Base-by-base conservation (phyloP, 1,140 invertebrate genomes). In the Carcinoscorpius rotundicauda region DNA sequence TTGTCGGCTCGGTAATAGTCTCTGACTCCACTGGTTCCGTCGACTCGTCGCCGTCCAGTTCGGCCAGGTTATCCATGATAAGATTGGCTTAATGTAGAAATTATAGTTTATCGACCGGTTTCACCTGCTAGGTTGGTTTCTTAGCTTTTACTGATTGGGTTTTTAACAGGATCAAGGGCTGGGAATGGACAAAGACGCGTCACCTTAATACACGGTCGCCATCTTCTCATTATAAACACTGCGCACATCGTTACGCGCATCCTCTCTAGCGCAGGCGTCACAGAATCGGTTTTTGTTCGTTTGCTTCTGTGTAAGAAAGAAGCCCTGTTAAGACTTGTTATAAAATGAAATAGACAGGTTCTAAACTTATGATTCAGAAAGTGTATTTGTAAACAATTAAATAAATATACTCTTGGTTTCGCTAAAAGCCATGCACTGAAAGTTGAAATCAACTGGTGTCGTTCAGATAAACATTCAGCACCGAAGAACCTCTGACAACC, bases 31-130 rank as follows among this genome's bases (percentile, higher is more conserved):
- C 68, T 29, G 68, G 53, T 55, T 69, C 68, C 51, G 61, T 63
- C 62, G 76, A 75, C 74, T 77, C 76, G 73, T 77, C 75, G 72
- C 77, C 77, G 69, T 71, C 72, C 71, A 77, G 71, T 73, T 78
- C 77, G 69, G 76, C 76, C 75, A 78, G 78, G 74, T 77, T 78
- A 75, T 78, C 78, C 56, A 67, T 57, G 60, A 62, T 58, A 64
- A 64, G 64, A 52, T 60, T 60, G 29, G 29, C 29, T 29, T 29
- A 2, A 29, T 29, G 29, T 29, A 29, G 29, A 29, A 29, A 29
- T 29, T 11, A 64, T 56, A 56, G 55, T 64, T 63, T 66, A 71
- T 71, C 51, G 65, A 64, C 6, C 64, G 61, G 63, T 61, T 61
- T 29, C 58, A 10, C 62, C 60, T 49, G 29, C 62, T 49, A 53